Evolutionary conservation across 2,113 vertebrate species (phyloP).

Genomic region (Forbesichthys agassizii): DNA sequence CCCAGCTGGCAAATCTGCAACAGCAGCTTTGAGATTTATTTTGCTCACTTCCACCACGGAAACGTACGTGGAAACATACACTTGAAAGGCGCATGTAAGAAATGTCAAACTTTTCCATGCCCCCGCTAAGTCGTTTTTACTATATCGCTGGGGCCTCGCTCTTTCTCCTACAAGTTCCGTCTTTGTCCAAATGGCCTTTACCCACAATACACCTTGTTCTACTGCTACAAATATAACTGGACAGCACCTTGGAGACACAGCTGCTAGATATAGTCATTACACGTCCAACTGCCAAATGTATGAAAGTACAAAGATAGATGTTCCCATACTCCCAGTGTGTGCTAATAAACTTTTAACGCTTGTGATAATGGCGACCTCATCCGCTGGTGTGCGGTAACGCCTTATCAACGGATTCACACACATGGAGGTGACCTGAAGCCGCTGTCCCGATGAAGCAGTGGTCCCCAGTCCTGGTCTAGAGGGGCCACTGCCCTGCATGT

Average conservation of each 20-base stretch:
- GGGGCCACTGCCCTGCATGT: too few species aligned
- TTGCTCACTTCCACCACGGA: conserved; percentile 25
- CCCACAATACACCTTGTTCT: conserved; percentile 61
- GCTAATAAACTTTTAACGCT: conserved; percentile 49
- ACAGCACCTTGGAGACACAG: conserved; percentile 44
- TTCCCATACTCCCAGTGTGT: conserved; percentile 56
- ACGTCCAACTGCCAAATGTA: conserved; percentile 44
- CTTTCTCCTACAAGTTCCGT: conserved; percentile 39
- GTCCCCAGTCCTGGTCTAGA: too few species aligned
- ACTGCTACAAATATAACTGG: conserved; percentile 69
- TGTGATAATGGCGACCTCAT: conserved; percentile 61
- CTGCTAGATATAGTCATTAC: conserved; percentile 49
- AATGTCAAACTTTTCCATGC: conserved; percentile 56
- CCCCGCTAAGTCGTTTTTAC: conserved; percentile 49
- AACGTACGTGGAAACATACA: conserved; percentile 46
- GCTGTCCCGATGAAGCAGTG: not conserved
- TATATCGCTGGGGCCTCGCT: conserved; percentile 44
- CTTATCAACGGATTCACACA: conserved; percentile 27
- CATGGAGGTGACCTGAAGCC: not conserved
- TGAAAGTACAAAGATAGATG: conserved; percentile 46
- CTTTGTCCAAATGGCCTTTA: conserved; percentile 47
- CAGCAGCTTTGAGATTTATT: too few species aligned
- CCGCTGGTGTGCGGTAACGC: conserved; percentile 53
- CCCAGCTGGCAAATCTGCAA: too few species aligned
- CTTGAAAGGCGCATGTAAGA: conserved; percentile 73